A percentile compares a stretch with the other conserved stretches of the same genome.
Evolutionary conservation across 2,113 vertebrate species (phyloP).

Genomic region (Serinus canaria): DNA sequence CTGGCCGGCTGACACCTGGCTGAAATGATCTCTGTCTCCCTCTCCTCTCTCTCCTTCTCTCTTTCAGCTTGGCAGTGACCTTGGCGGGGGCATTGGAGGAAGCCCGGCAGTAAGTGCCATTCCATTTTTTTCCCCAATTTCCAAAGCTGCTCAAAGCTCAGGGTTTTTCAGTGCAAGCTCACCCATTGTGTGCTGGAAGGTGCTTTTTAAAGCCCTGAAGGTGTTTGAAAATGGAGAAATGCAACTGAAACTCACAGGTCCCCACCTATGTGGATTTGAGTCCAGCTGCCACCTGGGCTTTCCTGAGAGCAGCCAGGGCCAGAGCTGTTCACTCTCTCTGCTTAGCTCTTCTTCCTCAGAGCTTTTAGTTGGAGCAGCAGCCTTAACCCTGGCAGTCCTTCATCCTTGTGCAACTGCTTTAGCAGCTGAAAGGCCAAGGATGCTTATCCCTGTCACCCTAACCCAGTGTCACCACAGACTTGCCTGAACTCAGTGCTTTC

Average conservation of each 20-base stretch:
- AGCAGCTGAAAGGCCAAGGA: not conserved
- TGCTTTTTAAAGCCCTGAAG: not conserved
- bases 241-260: not conserved
- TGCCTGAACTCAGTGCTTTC: not conserved
- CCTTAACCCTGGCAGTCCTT: not conserved
- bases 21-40: slow-evolving; percentile 76
- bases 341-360: slow-evolving; percentile 1
- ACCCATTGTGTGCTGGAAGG: not conserved
- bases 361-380: not conserved
- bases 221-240: not conserved
- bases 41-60: slow-evolving; percentile 77
- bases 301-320: not conserved
- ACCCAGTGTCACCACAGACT: not conserved
- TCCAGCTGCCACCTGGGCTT: slow-evolving; percentile 35
- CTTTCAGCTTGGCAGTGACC: slow-evolving; percentile 98
- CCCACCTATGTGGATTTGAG: not conserved
- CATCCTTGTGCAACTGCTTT: not conserved
- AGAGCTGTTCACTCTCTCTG: not conserved
- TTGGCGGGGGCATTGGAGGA: slow-evolving; percentile 99
- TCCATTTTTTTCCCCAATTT: slow-evolving; percentile 68
- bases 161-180: not conserved
- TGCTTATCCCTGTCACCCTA: not conserved
- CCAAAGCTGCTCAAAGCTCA: slow-evolving; percentile 33
- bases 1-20: slow-evolving; percentile 55
- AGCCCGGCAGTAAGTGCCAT: slow-evolving; percentile 98